Conservation (phyloP, 2,797 vertebrate species). For the Gypaetus barbatus region DNA sequence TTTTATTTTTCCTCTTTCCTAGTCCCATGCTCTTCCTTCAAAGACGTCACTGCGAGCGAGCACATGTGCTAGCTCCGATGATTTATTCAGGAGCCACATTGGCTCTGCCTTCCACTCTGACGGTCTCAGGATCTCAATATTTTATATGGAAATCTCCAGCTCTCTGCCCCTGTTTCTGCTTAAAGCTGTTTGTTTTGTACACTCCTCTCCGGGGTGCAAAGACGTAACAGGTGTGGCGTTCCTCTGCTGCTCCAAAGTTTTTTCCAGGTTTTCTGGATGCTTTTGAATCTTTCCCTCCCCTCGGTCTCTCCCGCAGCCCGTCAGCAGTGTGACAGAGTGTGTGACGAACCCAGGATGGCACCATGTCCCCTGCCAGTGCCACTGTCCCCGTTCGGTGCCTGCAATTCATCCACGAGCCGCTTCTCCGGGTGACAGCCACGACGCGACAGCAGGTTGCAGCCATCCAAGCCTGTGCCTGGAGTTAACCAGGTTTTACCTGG, state of each 20-base stretch:
- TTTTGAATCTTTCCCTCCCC: background rate
- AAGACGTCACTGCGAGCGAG: background rate
- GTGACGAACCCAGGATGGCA: accelerated
- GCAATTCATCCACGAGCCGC: background rate
- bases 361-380: background rate
- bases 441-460: background rate
- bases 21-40: background rate
- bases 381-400: background rate
- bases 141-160: constrained; percentile 60
- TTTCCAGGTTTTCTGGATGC: background rate
- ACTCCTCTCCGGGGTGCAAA: background rate
- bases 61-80: background rate
- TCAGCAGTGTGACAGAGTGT: background rate
- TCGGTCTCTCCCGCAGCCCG: background rate
- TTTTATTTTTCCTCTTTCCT: background rate
- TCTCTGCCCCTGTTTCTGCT: background rate
- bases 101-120: background rate
- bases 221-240: accelerated
- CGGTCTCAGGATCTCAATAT: constrained; percentile 49
- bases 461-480: background rate
- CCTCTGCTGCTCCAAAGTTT: background rate
- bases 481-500: background rate
- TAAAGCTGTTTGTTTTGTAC: background rate
- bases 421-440: background rate
- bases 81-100: constrained; percentile 58